These are phyloP conservation scores for Oncorhynchus nerka DNA, from an alignment of 2,113 vertebrate species.

Conservation along the genomic window DNA sequence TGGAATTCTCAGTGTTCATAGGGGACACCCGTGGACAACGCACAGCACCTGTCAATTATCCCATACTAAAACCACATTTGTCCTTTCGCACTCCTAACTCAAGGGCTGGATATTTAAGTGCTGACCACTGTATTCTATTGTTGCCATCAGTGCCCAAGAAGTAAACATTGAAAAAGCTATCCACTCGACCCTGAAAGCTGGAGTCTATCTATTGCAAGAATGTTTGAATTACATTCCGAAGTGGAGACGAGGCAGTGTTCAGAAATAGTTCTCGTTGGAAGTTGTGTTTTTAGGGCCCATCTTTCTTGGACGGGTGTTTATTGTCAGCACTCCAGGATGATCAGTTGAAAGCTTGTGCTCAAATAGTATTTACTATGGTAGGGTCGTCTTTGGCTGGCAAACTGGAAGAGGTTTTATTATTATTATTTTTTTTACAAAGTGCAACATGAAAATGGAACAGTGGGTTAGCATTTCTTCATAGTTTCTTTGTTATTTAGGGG, in stretches of 20 bases:
- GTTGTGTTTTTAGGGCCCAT: background rate
- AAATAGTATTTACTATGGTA: background rate
- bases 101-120: conserved; percentile 31
- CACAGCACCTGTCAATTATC: conserved; percentile 60
- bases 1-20: conserved; percentile 28
- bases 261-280: conserved; percentile 12
- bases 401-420: background rate
- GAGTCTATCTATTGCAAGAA: conserved; percentile 40
- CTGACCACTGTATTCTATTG: conserved; percentile 36
- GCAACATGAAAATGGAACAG: no score
- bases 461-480: background rate
- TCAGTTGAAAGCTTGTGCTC: background rate
- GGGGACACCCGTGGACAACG: conserved; percentile 15
- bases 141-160: background rate
- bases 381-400: background rate
- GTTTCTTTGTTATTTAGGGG: background rate
- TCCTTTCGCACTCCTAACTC: conserved; percentile 36
- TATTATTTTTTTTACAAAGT: background rate
- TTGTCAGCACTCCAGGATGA: background rate
- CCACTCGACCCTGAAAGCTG: conserved; percentile 21
- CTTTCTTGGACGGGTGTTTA: conserved; percentile 1
- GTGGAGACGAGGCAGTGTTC: conserved; percentile 17
- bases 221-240: conserved; percentile 60
- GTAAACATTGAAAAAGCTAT: conserved; percentile 27
- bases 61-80: conserved; percentile 24